A percentile compares a stretch with the other conserved stretches of the same genome.
These are phyloP conservation scores for Bradypodion pumilum DNA, from an alignment of 2,797 vertebrate genomes.

Conservation along the genomic window DNA sequence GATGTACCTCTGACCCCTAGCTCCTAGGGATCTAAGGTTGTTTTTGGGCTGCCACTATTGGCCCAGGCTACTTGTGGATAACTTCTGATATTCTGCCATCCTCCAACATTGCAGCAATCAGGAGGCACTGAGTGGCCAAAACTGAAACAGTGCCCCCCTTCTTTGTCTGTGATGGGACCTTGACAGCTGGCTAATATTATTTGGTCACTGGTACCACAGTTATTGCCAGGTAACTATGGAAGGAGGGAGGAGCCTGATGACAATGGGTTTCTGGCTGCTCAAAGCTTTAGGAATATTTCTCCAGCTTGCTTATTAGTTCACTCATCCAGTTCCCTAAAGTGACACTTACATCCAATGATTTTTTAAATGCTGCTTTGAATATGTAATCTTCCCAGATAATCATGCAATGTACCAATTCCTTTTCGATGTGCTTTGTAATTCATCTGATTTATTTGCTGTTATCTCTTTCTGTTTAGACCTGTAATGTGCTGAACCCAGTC, in stretches of 20 bases:
- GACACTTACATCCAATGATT: background rate
- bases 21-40: background rate
- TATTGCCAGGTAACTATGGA: background rate
- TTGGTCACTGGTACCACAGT: no score
- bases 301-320: background rate
- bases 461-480: constrained; percentile 3
- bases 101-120: background rate
- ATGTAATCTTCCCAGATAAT: constrained; percentile 38
- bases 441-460: constrained; percentile 39
- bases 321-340: background rate
- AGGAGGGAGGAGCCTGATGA: background rate
- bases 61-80: background rate
- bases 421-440: constrained; percentile 37
- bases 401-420: background rate
- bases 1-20: no score
- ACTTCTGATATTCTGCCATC: background rate
- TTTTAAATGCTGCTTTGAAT: constrained; percentile 6
- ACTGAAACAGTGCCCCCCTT: no score
- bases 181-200: no score
- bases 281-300: background rate
- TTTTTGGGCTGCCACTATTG: background rate
- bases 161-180: background rate
- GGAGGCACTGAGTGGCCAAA: no score
- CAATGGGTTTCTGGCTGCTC: background rate
- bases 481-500: constrained; percentile 21